phyloP scores from a whole-genome alignment of 2,888 invertebrate species.

The Drosophila austrosaltans region DNA sequence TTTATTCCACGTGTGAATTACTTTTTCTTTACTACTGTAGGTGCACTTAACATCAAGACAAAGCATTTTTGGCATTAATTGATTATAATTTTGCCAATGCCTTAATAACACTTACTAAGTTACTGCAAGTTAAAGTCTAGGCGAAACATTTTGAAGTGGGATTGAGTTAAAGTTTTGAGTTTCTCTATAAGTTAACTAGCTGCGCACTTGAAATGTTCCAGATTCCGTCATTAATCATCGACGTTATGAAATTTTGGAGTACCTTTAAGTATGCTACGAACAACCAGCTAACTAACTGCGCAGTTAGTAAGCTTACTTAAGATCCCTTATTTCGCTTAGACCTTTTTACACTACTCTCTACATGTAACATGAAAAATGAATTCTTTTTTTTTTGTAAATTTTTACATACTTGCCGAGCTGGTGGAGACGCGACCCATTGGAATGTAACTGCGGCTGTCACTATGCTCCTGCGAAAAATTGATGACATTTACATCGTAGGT shows the following conservation, averaged over 20 bases:
- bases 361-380: background rate
- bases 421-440: constrained; percentile 83
- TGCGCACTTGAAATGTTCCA: background rate
- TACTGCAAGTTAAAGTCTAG: background rate
- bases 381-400: background rate
- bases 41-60: constrained; percentile 3
- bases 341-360: background rate
- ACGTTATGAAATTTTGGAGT: background rate
- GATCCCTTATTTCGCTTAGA: constrained; percentile 18
- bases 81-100: background rate
- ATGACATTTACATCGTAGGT: constrained; percentile 84
- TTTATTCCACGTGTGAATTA: background rate
- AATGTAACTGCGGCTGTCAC: constrained; percentile 82
- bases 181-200: background rate
- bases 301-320: background rate
- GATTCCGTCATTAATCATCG: background rate
- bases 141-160: background rate
- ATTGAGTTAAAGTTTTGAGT: too few species aligned
- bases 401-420: constrained; percentile 83
- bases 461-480: constrained; percentile 83
- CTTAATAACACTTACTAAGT: background rate
- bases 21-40: background rate
- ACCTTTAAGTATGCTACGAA: background rate
- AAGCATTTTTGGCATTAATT: background rate
- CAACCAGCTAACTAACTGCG: background rate